Base-by-base conservation (phyloP, 2,888 invertebrate genomes). In the Xestoiulus laeticollis region DNA sequence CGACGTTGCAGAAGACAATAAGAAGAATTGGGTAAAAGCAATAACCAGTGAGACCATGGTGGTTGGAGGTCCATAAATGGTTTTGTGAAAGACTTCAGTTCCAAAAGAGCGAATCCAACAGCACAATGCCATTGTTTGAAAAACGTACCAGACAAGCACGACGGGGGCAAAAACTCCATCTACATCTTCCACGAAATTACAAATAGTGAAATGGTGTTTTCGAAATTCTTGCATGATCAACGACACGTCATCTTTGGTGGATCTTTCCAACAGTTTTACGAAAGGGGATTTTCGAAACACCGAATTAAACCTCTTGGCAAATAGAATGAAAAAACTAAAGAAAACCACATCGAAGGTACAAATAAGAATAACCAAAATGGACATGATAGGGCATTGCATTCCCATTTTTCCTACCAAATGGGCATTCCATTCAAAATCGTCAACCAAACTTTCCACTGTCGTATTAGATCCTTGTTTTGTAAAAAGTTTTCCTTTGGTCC, bases 221-320 rank as follows among this genome's bases (percentile, higher is more conserved):
- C 88, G 88, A 88, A 88, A 88, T 59, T 82, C 83, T 87, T 87
- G 78, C 87, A 87, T 87, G 33, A 87, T 43, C 38, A 43, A 26
- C 19, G 22, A 33, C 22, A 59, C 22, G 6, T 87, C 87, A 38
- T 87, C 16, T 87, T 87, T 68, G 26, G 14, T 82, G 0, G 82
- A n/a, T 32, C 44, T 48, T 22, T 78, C 33, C 12, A 87, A 8
- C 0, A 78, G 38, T 32, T 33, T 33, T 1, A 33, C 38, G 32
- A 87, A 87, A 26, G 48, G 33, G 22, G 87, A 33, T 16, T 38
- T n/a, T 16, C 87, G 87, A 59, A 87, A 87, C 4, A 43, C 87
- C 22, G 38, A 4, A 26, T 82, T 78, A 33, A 53, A 87, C 30
- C 87, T 32, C 19, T 78, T 38, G 38, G 82, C 82, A 12, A 87